A percentile compares a stretch with the other conserved stretches of the same genome.
Evolutionary conservation across 2,113 vertebrate genomes (phyloP).

Genomic region (Anoplopoma fimbria): DNA sequence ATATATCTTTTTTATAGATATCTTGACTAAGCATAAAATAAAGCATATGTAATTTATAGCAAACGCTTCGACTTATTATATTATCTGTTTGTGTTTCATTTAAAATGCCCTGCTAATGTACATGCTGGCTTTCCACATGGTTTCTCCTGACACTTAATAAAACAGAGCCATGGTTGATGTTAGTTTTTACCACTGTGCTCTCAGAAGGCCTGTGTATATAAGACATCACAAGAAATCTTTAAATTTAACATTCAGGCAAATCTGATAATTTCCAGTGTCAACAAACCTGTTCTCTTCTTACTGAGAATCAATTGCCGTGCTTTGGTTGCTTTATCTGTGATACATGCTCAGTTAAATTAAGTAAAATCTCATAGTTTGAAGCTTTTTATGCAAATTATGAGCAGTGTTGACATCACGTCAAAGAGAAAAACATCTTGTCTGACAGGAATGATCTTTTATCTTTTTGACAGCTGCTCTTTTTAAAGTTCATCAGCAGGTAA

Average conservation of each 20-base stretch:
- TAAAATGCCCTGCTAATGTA: not conserved
- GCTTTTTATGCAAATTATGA: not conserved
- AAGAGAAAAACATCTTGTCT: not conserved
- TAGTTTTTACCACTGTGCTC: not conserved
- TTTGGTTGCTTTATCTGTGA: not conserved
- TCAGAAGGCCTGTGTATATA: not conserved
- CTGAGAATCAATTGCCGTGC: not conserved
- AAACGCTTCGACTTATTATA: not conserved
- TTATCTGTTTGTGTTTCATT: not conserved
- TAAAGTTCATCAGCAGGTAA: conserved; percentile 36
- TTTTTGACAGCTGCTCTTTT: not conserved
- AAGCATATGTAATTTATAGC: not conserved
- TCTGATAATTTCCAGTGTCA: too few species aligned
- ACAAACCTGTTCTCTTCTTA: not conserved
- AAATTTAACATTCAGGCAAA: too few species aligned
- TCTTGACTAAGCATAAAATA: not conserved
- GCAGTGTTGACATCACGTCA: not conserved
- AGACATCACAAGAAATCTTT: too few species aligned
- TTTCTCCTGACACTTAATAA: not conserved
- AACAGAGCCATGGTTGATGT: not conserved
- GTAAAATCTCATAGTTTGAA: not conserved
- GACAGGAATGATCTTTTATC: not conserved
- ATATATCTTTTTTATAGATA: not conserved
- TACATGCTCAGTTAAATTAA: not conserved
- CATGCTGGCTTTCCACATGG: not conserved